Conservation (phyloP, 2,888 invertebrate genomes). For the Schrankia costaestrigalis region DNA sequence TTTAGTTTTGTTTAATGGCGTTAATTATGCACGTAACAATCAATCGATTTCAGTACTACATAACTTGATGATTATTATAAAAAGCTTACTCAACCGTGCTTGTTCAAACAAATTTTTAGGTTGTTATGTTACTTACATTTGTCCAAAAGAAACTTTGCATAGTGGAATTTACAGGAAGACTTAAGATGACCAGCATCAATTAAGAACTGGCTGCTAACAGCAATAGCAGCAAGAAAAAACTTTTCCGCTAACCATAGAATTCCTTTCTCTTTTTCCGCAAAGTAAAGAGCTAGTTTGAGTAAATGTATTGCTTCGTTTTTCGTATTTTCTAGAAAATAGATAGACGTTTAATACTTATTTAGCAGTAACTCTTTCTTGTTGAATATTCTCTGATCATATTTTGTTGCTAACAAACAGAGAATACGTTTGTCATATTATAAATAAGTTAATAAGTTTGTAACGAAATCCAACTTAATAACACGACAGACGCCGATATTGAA, state of each 20-base stretch:
- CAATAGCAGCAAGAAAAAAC: constrained; percentile 68
- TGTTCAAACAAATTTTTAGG: constrained; percentile 5
- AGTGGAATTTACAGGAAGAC: constrained; percentile 73
- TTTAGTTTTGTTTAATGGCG: too few relatives aligned
- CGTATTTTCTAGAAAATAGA: constrained; percentile 45
- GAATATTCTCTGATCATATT: too few relatives aligned
- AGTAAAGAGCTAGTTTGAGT: constrained; percentile 60
- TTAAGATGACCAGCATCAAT: constrained; percentile 73
- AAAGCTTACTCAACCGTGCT: too few relatives aligned
- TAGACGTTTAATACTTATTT: too few relatives aligned
- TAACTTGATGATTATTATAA: neutral
- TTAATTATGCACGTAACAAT: too few relatives aligned
- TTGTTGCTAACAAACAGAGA: too few relatives aligned
- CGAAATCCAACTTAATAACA: too few relatives aligned
- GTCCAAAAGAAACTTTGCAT: constrained; percentile 75
- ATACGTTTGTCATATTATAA: too few relatives aligned
- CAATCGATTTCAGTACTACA: too few relatives aligned
- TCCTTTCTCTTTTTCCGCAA: constrained; percentile 65
- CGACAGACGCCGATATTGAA: too few relatives aligned
- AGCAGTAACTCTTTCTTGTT: too few relatives aligned
- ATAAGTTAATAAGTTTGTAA: too few relatives aligned
- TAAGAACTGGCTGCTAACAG: constrained; percentile 61
- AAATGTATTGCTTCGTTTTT: constrained; percentile 66
- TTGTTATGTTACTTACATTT: constrained; percentile 60
- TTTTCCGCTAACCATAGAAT: constrained; percentile 82